Conservation (phyloP, 1,140 invertebrate genomes). For the Temnothorax curvispinosus region DNA sequence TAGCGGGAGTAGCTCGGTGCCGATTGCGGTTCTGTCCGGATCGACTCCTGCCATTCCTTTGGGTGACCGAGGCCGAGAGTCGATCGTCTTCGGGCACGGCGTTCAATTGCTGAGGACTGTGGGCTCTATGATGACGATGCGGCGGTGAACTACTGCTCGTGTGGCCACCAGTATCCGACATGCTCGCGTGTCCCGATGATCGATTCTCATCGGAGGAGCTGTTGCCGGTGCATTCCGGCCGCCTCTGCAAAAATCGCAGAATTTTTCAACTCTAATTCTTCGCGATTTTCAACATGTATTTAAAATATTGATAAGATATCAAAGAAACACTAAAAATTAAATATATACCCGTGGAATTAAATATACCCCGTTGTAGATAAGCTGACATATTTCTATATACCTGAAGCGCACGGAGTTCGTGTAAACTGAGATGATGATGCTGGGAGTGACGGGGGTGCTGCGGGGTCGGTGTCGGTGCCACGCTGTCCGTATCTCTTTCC, state of each 20-base stretch:
- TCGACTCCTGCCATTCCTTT: constrained; percentile 87
- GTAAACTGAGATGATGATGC: constrained; percentile 88
- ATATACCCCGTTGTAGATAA: not conserved
- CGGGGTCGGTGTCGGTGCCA: constrained; percentile 81
- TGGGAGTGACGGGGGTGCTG: constrained; percentile 83
- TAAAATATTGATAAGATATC: not conserved
- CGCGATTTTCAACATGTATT: not conserved
- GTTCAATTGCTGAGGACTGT: constrained; percentile 87
- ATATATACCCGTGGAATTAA: not conserved
- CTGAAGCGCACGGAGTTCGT: constrained; percentile 88
- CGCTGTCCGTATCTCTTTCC: constrained; percentile 87
- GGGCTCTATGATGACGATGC: constrained; percentile 85
- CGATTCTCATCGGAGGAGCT: constrained; percentile 95
- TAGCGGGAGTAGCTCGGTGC: constrained; percentile 89
- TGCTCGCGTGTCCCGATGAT: constrained; percentile 95
- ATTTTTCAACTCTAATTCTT: not conserved
- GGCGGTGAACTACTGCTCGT: constrained; percentile 89
- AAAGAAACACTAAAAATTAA: constrained; percentile 14
- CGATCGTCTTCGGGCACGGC: constrained; percentile 90
- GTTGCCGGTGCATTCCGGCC: constrained; percentile 91
- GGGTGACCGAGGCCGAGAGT: constrained; percentile 88
- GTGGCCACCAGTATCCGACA: constrained; percentile 93
- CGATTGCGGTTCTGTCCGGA: constrained; percentile 87
- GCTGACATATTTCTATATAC: constrained; percentile 79
- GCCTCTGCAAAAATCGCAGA: constrained; percentile 86